Base-by-base conservation (phyloP, 1,140 invertebrate genomes). In the Hylaeus volcanicus region DNA sequence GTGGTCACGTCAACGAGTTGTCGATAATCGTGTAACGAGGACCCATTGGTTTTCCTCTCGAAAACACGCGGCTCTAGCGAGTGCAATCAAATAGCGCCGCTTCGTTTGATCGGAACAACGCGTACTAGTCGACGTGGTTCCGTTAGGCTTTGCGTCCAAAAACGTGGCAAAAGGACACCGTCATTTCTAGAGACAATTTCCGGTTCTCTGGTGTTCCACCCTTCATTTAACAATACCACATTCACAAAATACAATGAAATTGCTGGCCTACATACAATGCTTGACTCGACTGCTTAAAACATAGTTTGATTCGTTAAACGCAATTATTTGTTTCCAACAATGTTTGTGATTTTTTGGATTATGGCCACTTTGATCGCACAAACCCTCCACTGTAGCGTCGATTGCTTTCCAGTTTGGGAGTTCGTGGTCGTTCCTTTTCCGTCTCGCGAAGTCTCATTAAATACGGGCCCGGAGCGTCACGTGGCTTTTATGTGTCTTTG, bases 381-480 rank as follows among this genome's bases (percentile, higher is more conserved):
- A 26, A 26, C 26, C 26, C 26, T 26, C 26, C 26, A 26, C 26
- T 26, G 26, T 26, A 9, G 51, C 1, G 15, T 3, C 63, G 15
- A 76, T 69, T 43, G 37, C 48, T 68, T 76, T 9, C 5, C 43
- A 69, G 43, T n/a, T 48, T 15, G 41, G 15, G 37, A 8, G 8
- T 26, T 58, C 14, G 26, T 14, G n/a, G 0, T 53, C 12, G 5
- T 1, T 0, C 26, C 56, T 41, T 43, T 76, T 41, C 53, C 15
- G 8, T 39, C 26, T 51, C 4, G 26, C 55, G 37, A 39, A 82
- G 56, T 80, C 74, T 87, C 89, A 80, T 89, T 88, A 89, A 76
- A 82, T 68, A 69, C 74, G 72, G 66, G 70, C 79, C 79, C 76
- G 71, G 56, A 83, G 87, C 75, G 72, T 65, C 77, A 74, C 74